Evolutionary conservation across 2,113 vertebrate species (phyloP).

Genomic region (Colistium nudipinnis): DNA sequence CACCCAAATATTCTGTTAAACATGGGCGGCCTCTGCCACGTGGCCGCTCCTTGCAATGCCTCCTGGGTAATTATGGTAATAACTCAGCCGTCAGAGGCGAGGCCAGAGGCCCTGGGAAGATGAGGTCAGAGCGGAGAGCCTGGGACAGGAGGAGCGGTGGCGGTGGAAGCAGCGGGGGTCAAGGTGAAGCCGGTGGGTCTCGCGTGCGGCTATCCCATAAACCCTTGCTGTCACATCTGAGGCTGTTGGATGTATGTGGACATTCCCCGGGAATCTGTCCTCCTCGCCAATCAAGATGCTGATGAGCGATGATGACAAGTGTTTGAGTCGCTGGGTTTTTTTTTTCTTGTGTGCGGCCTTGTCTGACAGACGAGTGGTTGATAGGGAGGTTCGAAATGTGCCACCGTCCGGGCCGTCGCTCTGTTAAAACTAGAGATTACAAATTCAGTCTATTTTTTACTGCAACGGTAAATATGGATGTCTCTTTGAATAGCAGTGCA

Average conservation of each 20-base stretch:
- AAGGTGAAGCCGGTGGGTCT: constrained; percentile 62
- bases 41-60: constrained; percentile 68
- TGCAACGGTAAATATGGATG: constrained; percentile 25
- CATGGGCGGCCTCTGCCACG: constrained; percentile 71
- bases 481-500: constrained; percentile 25
- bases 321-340: constrained; percentile 47
- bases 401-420: constrained; percentile 2
- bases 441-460: constrained; percentile 11
- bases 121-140: constrained; percentile 71
- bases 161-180: constrained; percentile 48
- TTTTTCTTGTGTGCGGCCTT: constrained; percentile 57
- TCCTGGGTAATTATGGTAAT: constrained; percentile 81
- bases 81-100: constrained; percentile 78
- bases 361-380: constrained; percentile 19
- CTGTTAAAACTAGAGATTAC: constrained; percentile 12
- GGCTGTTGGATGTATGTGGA: constrained; percentile 69
- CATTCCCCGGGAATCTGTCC: constrained; percentile 56
- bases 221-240: constrained; percentile 73
- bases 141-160: constrained; percentile 37
- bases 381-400: constrained; percentile 47
- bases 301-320: constrained; percentile 73
- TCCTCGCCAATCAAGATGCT: constrained; percentile 67
- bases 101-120: constrained; percentile 72
- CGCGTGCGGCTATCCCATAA: constrained; percentile 56
- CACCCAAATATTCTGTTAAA: constrained; percentile 81